A percentile compares a stretch with the other conserved stretches of the same genome.
These are phyloP conservation scores for Drosophila nr. perissopoda DNA, from an alignment of 2,888 invertebrate species.

Conservation along the genomic window DNA sequence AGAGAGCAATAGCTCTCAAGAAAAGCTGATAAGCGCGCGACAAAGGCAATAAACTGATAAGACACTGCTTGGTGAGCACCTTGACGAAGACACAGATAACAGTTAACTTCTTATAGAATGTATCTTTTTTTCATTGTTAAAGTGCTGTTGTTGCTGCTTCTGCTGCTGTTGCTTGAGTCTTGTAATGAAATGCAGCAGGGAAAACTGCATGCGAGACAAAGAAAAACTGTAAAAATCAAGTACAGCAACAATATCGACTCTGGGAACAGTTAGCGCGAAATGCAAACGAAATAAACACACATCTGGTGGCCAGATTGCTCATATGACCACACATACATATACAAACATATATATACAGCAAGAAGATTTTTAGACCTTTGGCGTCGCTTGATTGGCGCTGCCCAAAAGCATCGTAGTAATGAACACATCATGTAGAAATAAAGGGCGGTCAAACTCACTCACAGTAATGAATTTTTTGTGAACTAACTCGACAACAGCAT, in stretches of 20 bases:
- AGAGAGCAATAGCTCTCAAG: slow-evolving; percentile 16
- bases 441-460: slow-evolving; percentile 50
- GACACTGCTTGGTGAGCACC: slow-evolving; percentile 26
- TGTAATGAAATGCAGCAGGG: slow-evolving; percentile 59
- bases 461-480: slow-evolving; percentile 44
- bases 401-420: slow-evolving; percentile 6
- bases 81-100: slow-evolving; percentile 32
- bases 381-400: slow-evolving; percentile 49
- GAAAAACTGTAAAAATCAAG: slow-evolving; percentile 53
- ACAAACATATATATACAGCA: not conserved
- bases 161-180: slow-evolving; percentile 30
- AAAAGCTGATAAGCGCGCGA: slow-evolving; percentile 58
- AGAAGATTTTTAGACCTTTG: slow-evolving; percentile 40
- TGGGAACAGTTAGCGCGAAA: slow-evolving; percentile 62
- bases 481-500: slow-evolving; percentile 43
- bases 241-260: slow-evolving; percentile 52
- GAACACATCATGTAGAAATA: slow-evolving; percentile 1
- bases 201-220: slow-evolving; percentile 52
- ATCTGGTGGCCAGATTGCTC: slow-evolving; percentile 71
- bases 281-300: slow-evolving; percentile 47
- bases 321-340: slow-evolving; percentile 15
- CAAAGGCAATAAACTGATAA: slow-evolving; percentile 72
- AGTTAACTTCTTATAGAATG: slow-evolving; percentile 29
- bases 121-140: slow-evolving; percentile 32
- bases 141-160: slow-evolving; percentile 14